Evolutionary conservation across 2,113 vertebrate species (phyloP).

Genomic region (Caloenas nicobarica): DNA sequence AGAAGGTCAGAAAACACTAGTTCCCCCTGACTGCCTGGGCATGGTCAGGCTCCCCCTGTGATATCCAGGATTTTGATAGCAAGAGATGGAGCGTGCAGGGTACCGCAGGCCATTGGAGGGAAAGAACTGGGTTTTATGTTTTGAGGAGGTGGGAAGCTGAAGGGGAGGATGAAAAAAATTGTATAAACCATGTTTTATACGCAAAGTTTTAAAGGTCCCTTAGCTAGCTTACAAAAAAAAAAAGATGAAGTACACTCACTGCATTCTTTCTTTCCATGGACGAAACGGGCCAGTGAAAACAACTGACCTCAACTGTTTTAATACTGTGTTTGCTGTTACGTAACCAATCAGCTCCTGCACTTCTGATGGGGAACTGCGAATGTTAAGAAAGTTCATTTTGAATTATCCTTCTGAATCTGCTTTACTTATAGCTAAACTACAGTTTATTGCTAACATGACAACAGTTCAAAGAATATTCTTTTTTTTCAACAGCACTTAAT

Average conservation of each 20-base stretch:
- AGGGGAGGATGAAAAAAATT: not conserved
- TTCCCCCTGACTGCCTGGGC: not conserved
- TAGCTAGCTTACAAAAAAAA: not conserved
- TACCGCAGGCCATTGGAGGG: not conserved
- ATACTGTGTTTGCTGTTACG: not conserved
- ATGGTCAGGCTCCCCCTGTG: not conserved
- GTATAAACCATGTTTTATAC: slow-evolving; percentile 34
- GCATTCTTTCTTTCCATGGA: slow-evolving; percentile 37
- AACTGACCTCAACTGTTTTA: slow-evolving; percentile 57
- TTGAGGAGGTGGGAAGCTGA: not conserved
- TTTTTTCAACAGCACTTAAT: not conserved
- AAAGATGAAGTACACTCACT: slow-evolving; percentile 11
- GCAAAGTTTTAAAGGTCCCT: slow-evolving; percentile 42
- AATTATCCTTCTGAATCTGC: not conserved
- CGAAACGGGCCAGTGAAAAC: slow-evolving; percentile 42
- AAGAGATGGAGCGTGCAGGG: not conserved
- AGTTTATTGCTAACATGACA: not conserved
- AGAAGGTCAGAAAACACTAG: not conserved
- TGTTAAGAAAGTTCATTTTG: not conserved
- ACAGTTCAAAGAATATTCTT: not conserved
- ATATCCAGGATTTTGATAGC: not conserved
- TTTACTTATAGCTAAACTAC: not conserved
- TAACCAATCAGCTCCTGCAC: not conserved
- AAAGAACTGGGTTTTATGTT: not conserved
- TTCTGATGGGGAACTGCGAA: not conserved